phyloP scores from a whole-genome alignment of 2,888 invertebrate genomes.

The Leucozona laternaria region DNA sequence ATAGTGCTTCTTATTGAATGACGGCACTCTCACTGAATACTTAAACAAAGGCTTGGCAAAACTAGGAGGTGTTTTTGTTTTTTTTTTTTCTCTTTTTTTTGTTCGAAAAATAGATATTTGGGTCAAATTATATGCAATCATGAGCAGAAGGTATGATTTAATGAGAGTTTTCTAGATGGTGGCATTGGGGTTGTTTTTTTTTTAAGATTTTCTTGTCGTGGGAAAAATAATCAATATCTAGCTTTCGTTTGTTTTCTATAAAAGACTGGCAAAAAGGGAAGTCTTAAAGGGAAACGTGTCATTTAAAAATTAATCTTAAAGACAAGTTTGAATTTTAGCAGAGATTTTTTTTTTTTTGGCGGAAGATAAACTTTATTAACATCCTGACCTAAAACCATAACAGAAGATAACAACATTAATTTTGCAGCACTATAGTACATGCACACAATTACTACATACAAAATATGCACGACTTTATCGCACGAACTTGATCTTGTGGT shows the following conservation, averaged over 20 bases:
- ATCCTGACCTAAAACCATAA: too few species aligned
- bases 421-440: too few species aligned
- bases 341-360: too few species aligned
- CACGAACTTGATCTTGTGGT: too few species aligned
- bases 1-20: conserved; percentile 36
- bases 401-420: too few species aligned
- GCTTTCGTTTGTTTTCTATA: neutral
- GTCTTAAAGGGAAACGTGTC: neutral
- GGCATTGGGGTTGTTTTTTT: neutral
- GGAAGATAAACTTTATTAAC: too few species aligned
- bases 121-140: conserved; percentile 57
- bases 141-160: conserved; percentile 42
- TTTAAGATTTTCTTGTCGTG: neutral
- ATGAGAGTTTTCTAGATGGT: conserved; percentile 1
- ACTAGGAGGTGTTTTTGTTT: neutral
- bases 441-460: too few species aligned
- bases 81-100: neutral
- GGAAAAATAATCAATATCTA: conserved; percentile 7
- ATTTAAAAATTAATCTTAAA: neutral
- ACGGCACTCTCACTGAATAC: conserved; percentile 27
- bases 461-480: too few species aligned
- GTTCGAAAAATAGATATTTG: conserved; percentile 30
- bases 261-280: too few species aligned
- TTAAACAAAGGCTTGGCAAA: conserved; percentile 6
- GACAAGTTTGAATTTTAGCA: neutral